phyloP scores from a whole-genome alignment of 64 coral and sea anemone species.

The Porites lutea region DNA sequence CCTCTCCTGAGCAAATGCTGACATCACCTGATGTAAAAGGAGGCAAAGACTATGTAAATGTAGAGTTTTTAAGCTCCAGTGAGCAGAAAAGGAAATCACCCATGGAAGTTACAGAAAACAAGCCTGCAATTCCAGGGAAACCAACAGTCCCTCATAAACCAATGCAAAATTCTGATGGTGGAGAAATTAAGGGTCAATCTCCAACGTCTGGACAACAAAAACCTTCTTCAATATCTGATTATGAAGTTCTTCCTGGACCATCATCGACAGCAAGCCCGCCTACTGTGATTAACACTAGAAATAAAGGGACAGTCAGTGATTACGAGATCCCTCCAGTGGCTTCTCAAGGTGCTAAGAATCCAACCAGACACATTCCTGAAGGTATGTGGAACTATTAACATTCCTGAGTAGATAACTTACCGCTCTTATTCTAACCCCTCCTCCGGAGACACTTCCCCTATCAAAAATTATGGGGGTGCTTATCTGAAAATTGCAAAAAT shows the following conservation, averaged over 20 bases:
- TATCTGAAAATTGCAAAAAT: too few relatives aligned
- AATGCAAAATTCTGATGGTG: not conserved
- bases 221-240: not conserved
- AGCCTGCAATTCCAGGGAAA: not conserved
- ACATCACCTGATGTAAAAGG: not conserved
- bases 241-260: not conserved
- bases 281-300: not conserved
- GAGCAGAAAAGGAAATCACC: not conserved
- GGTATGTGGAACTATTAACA: not conserved
- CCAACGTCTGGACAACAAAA: not conserved
- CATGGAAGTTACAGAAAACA: not conserved
- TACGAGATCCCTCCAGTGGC: not conserved
- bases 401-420: not conserved
- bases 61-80: not conserved
- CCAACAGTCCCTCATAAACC: not conserved
- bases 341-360: not conserved
- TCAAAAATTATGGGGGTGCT: too few relatives aligned
- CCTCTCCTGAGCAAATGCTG: not conserved
- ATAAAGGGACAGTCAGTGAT: not conserved
- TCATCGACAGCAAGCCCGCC: not conserved
- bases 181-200: not conserved
- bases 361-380: conserved; percentile 2
- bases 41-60: conserved; percentile 19
- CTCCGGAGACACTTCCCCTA: too few relatives aligned
- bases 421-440: too few relatives aligned